Evolutionary conservation across 2,797 vertebrate species (phyloP).

Genomic region (Dipus sagitta): DNA sequence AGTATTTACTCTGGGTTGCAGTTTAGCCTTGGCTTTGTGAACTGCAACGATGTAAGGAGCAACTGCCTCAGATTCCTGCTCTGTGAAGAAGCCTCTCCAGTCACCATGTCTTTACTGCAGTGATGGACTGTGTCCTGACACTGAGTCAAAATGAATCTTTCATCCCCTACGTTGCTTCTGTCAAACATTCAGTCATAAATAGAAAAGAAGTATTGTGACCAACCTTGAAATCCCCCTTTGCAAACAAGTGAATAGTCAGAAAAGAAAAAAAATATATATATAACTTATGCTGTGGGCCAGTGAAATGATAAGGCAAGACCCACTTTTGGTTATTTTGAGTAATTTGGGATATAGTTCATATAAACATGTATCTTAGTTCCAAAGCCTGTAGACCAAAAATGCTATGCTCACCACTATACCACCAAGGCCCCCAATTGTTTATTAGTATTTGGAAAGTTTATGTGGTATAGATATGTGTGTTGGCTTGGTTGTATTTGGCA

Average conservation of each 20-base stretch:
- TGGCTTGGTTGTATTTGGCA: conserved; percentile 63
- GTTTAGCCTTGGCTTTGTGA: neutral
- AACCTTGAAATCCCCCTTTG: neutral
- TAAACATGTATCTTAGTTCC: conserved; percentile 50
- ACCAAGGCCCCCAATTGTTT: too few relatives aligned
- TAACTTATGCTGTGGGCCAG: neutral
- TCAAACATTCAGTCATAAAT: neutral
- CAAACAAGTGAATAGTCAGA: neutral
- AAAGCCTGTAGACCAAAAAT: conserved; percentile 43
- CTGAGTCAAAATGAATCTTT: neutral
- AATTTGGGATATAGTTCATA: neutral
- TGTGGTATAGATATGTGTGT: neutral
- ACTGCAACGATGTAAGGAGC: neutral
- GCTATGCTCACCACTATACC: neutral
- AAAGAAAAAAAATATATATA: neutral
- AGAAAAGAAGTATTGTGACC: neutral
- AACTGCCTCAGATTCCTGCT: neutral
- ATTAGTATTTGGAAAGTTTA: conserved; percentile 62
- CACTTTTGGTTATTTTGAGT: conserved; percentile 57
- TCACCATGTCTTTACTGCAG: too few relatives aligned
- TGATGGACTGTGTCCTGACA: neutral
- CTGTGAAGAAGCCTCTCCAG: too few relatives aligned
- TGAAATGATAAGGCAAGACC: neutral
- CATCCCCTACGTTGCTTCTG: neutral
- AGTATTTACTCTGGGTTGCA: neutral